Base-by-base conservation (phyloP, 2,888 invertebrate genomes). In the Leptinotarsa rubiginosa region DNA sequence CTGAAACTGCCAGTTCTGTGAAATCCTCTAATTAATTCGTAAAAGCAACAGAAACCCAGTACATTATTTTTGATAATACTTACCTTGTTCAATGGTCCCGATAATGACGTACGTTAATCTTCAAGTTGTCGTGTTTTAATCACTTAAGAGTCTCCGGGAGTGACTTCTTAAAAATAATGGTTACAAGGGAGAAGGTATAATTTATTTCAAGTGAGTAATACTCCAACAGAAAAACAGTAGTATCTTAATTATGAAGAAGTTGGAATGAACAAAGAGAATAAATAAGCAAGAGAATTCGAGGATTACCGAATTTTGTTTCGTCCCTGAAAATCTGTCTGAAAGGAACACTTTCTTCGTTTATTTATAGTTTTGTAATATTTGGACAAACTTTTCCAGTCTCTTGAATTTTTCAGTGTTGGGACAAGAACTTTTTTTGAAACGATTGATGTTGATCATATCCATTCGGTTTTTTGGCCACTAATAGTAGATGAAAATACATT, bases 91-190 rank as follows among this genome's bases (percentile, higher is more conserved):
- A 80, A 79, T 78, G 80, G 78, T 77, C 77, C 79, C 75, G 73
- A 73, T 81, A 81, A 81, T 80, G 76, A 80, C 78, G 76, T 77
- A 74, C 77, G 80, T 81, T 81, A 79, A 80, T 81, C 80, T 81
- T 80, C 68, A 71, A 75, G 59, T 76, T 78, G 77, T 78, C 77
- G 75, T 70, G 73, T 65, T 70, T 74, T 78, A 78, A 78, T 78
- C 77, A 73, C 73, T 75, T 78, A 72, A 78, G 22, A 56, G 76
- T 65, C 77, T 74, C 52, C 59, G 72, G 72, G 72, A 72, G 73
- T 65, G 54, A 70, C 73, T 76, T 70, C 77, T 79, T 80, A 77
- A 80, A 81, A 81, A 81, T 80, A 81, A 81, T 81, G 78, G 78
- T 73, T 74, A 67, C 74, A 72, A 77, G 75, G 72, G 72, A 75